Evolutionary conservation across 2,797 vertebrate genomes (phyloP), one percentile per base, ranked within the genome.

Genomic region (Sebastes melanostomus): DNA sequence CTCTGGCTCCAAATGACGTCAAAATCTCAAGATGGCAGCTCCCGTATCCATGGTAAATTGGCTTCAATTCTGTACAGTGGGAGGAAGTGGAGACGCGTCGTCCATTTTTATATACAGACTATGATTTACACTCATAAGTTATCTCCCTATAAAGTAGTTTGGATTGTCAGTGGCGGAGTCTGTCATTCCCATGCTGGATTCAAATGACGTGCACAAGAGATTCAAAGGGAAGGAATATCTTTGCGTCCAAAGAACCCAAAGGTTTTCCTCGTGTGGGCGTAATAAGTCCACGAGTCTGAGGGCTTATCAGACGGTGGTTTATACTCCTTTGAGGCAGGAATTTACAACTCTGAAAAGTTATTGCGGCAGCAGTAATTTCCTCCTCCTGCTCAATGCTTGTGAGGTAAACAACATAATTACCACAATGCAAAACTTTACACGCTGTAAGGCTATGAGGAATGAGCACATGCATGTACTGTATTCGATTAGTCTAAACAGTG

Each of bases 401-500:
- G 34, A 76, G 46, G 34, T 52, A 61, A 80, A 74, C 56, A 77
- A 30, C 22, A 25, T 22, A 55, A 68, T 66, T 27, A 66, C 34
- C 20, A 62, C 8, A 55, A 25, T 32, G 30, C 46, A 12, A 2
- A 38, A 22, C 18, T 65, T 69, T 12, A 70, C n/a, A 73, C 7
- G 2, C 30, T 16, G 11, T 8, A 61, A 32, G 8, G 34, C 63
- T 10, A 25, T 71, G 3, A n/a, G 27, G 55, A 74, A 65, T 36
- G 52, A 27, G 32, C 54, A 52, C 24, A 63, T 66, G 63, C 32
- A 56, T 78, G 52, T 46, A 12, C 36, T 46, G 63, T 54, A 24
- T 50, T 76, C 12, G 67, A 80, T 65, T 61, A 55, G 24, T 30
- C 42, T 32, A 65, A 77, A 81, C 62, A 69, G 22, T 10, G 72